These are phyloP conservation scores for Branchellion lobata DNA, from an alignment of 2,888 invertebrate species.

Conservation along the genomic window DNA sequence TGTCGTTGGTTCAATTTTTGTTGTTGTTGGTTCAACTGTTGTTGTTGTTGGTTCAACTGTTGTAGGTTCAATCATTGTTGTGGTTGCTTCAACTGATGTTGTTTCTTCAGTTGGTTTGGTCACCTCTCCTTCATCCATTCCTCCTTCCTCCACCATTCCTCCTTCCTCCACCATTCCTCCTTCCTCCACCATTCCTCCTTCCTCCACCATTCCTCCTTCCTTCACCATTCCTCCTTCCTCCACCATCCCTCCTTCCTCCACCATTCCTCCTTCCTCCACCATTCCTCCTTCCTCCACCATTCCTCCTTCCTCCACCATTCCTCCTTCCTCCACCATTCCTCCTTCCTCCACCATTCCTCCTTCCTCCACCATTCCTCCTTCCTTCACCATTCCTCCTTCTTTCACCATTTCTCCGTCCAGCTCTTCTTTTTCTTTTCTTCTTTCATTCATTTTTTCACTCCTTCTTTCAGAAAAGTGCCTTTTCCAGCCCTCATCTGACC, in stretches of 20 bases:
- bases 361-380: not conserved
- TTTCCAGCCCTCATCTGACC: not conserved
- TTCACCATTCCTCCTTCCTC: not conserved
- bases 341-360: conserved; percentile 3
- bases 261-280: not conserved
- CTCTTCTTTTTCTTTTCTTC: not conserved
- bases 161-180: conserved; percentile 11
- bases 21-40: not conserved
- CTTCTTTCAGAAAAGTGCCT: not conserved
- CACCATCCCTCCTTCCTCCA: not conserved
- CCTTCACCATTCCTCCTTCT: not conserved
- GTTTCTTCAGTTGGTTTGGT: not conserved
- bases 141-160: conserved; percentile 4
- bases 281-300: not conserved
- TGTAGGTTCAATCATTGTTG: not conserved
- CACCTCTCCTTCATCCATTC: not conserved
- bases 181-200: not conserved
- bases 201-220: not conserved
- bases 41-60: not conserved
- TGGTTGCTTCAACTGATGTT: not conserved
- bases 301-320: not conserved
- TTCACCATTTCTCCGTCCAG: not conserved
- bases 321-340: not conserved
- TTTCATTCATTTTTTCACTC: not conserved
- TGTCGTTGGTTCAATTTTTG: not conserved